Percentiles rank a stretch among this genome's conserved stretches.
These are phyloP conservation scores for Pseudomyrmex dendroicus DNA, from an alignment of 1,140 invertebrate species.

Conservation along the genomic window DNA sequence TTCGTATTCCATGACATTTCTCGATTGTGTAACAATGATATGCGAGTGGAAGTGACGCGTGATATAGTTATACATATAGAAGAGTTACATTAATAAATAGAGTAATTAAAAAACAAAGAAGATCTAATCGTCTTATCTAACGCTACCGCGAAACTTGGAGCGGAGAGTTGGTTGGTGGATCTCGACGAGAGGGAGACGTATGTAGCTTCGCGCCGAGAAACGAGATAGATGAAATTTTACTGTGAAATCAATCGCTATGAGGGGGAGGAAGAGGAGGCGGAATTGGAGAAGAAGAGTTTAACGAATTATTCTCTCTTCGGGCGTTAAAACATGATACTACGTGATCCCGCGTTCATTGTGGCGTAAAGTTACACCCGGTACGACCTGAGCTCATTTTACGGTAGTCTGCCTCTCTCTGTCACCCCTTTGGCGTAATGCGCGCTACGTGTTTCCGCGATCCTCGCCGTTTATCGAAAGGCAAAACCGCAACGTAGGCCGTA, in stretches of 20 bases:
- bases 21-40: constrained; percentile 81
- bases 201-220: no score
- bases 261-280: not conserved
- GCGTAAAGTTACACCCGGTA: constrained; percentile 37
- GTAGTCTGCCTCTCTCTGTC: not conserved
- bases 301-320: not conserved
- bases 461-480: constrained; percentile 11
- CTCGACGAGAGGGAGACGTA: no score
- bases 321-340: not conserved
- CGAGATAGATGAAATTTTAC: no score
- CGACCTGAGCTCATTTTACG: constrained; percentile 24
- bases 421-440: not conserved
- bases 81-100: constrained; percentile 75
- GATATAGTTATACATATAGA: constrained; percentile 67
- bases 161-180: not conserved
- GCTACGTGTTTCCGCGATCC: not conserved
- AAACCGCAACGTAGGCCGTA: constrained; percentile 11
- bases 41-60: constrained; percentile 73
- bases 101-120: constrained; percentile 59
- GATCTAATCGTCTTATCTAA: constrained; percentile 40
- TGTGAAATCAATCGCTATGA: constrained; percentile 7
- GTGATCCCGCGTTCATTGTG: not conserved
- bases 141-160: constrained; percentile 45
- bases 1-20: constrained; percentile 63
- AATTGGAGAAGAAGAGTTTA: not conserved